These are phyloP conservation scores for Embidobia sp. DNA, from an alignment of 2,888 invertebrate species.

Conservation along the genomic window DNA sequence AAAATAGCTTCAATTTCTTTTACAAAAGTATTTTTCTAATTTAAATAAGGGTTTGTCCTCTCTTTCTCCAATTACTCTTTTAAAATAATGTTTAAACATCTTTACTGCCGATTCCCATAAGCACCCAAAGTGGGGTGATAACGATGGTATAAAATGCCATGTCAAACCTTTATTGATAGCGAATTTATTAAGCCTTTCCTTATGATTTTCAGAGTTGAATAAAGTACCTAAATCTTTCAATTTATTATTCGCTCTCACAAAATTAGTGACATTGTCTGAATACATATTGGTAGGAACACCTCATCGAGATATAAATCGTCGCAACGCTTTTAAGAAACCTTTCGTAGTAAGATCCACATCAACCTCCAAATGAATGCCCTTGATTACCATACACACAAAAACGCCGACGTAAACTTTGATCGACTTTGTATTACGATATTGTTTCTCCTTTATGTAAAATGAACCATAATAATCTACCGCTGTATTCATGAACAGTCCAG, in stretches of 20 bases:
- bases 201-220: not conserved
- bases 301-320: conserved; percentile 16
- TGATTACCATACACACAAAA: conserved; percentile 33
- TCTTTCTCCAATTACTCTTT: no score
- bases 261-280: conserved; percentile 18
- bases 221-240: not conserved
- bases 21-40: not conserved
- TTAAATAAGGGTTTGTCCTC: not conserved
- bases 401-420: conserved; percentile 12
- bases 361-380: conserved; percentile 48
- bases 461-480: conserved; percentile 51
- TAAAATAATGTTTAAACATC: conserved; percentile 1
- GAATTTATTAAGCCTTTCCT: not conserved
- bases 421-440: conserved; percentile 22
- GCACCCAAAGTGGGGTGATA: not conserved
- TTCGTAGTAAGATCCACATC: conserved; percentile 48
- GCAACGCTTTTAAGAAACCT: conserved; percentile 27
- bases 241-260: not conserved
- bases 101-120: not conserved
- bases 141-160: not conserved
- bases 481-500: conserved; percentile 27
- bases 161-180: not conserved
- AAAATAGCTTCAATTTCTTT: not conserved
- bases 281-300: not conserved
- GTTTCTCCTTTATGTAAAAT: conserved; percentile 41